Conservation (phyloP, 2,113 vertebrate species). For the Bujurquina vittata region DNA sequence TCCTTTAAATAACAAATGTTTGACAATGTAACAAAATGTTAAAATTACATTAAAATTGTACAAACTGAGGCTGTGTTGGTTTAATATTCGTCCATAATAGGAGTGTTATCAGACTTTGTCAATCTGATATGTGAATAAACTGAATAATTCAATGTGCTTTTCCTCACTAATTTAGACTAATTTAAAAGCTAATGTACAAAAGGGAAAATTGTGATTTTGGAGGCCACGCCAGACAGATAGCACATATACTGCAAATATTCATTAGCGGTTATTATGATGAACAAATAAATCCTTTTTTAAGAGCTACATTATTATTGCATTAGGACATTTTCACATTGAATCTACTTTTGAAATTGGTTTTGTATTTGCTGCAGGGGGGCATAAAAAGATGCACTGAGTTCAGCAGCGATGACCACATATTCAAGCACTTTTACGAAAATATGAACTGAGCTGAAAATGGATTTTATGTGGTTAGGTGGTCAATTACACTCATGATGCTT, state of each 20-base stretch:
- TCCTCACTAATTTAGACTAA: background rate
- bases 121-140: background rate
- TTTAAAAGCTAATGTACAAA: background rate
- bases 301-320: background rate
- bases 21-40: background rate
- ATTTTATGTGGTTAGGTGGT: conserved; percentile 42
- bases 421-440: conserved; percentile 33
- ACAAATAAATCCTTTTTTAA: background rate
- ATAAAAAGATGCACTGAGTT: conserved; percentile 1
- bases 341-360: background rate
- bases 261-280: background rate
- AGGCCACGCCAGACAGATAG: background rate
- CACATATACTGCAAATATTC: background rate
- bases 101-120: background rate
- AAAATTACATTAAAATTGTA: background rate
- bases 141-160: conserved; percentile 7
- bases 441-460: conserved; percentile 30
- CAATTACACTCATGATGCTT: conserved; percentile 47
- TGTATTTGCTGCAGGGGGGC: background rate
- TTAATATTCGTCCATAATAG: background rate
- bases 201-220: background rate
- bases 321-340: conserved; percentile 1
- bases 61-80: background rate
- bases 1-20: background rate
- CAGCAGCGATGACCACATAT: conserved; percentile 27